Conservation (phyloP, 1,140 invertebrate genomes). For the Diplogasteroides magnus region DNA sequence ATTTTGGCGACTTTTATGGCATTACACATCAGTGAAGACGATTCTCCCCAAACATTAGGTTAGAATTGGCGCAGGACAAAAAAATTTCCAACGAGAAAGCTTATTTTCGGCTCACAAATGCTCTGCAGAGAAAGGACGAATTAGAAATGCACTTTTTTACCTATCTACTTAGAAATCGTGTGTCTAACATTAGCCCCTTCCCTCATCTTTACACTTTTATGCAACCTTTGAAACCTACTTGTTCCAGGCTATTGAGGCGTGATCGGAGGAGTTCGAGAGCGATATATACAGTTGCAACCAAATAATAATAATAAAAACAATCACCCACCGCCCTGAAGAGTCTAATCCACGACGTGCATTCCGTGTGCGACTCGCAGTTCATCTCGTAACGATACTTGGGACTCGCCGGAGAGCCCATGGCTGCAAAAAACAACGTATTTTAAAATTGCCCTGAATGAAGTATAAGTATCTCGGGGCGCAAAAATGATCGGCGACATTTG, state of each 20-base stretch:
- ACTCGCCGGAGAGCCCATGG: neutral
- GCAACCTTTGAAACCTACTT: neutral
- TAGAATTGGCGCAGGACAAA: too few species aligned
- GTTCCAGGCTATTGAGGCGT: neutral
- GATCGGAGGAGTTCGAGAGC: neutral
- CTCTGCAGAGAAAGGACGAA: too few species aligned
- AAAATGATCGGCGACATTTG: too few species aligned
- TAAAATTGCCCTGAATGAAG: too few species aligned
- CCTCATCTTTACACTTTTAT: too few species aligned
- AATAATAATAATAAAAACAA: constrained; percentile 6
- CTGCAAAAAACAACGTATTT: too few species aligned
- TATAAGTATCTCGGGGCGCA: too few species aligned
- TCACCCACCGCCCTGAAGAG: constrained; percentile 22
- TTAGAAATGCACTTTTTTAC: neutral
- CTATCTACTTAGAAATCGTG: neutral
- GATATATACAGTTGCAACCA: neutral
- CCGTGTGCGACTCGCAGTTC: constrained; percentile 11
- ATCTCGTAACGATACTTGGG: constrained; percentile 10
- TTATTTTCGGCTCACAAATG: too few species aligned
- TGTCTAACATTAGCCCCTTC: neutral
- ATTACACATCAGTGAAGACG: too few species aligned
- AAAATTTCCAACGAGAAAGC: too few species aligned
- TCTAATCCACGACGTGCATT: constrained; percentile 23
- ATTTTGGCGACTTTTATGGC: too few species aligned
- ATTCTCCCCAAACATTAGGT: too few species aligned